Base-by-base conservation (phyloP, 2,888 invertebrate genomes). In the Glaucopsyche alexis region DNA sequence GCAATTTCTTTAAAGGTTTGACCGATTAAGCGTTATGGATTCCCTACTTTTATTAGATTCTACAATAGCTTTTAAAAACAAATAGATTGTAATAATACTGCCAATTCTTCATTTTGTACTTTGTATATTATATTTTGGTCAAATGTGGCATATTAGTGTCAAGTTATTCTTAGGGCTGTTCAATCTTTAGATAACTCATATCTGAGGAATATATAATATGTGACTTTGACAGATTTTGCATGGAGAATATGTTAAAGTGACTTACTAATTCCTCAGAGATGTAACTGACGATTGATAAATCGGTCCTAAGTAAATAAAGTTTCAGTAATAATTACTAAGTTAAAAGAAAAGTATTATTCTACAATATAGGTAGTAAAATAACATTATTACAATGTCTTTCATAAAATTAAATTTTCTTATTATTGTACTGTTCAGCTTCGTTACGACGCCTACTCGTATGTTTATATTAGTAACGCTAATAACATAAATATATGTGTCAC, bases 381-480 rank as follows among this genome's bases (percentile, higher is more conserved):
- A 71, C n/a, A n/a, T 45, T 60, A 71, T 49, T 42, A 72, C 29
- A 55, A 72, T 73, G 19, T 60, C 45, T n/a, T 60, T 77, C 75
- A 72, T 70, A 75, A 75, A 75, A 75, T 69, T 64, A 75, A 76
- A 75, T 76, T 74, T 88, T 90, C 87, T 82, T 81, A 85, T 89
- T 89, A 89, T 90, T 90, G 89, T 90, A 88, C 89, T 87, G 79
- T 85, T 86, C 85, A 87, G 86, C 84, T 79, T 82, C 72, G 60
- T 76, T 73, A 77, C 72, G 75, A 79, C 76, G 79, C 77, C 78
- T 78, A 77, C 77, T 77, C 49, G 19, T 69, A 69, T 19, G 19
- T 29, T 47, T 8, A 69, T 60, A 69, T 60, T 60, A 47, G 49
- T 69, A 29, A 69, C 19, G 42, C 47, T 69, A 11, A 67, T n/a